Evolutionary conservation across 2,888 invertebrate species (phyloP).

Genomic region (Zaprionus lineosus): DNA sequence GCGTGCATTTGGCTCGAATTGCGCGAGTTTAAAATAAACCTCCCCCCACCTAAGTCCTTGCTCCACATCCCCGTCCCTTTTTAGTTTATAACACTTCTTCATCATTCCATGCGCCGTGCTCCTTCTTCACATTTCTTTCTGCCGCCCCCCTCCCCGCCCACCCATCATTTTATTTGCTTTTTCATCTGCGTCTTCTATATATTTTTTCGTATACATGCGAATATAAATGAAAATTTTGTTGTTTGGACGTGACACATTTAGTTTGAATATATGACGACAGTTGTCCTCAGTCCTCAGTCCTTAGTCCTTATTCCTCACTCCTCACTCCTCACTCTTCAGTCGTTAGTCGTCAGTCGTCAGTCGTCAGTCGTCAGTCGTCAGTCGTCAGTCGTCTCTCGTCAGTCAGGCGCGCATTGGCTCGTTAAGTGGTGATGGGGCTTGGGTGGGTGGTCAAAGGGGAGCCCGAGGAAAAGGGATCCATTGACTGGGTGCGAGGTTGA

Average conservation of each 20-base stretch:
- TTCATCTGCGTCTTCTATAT: constrained; percentile 1
- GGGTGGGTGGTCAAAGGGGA: neutral
- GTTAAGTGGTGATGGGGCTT: constrained; percentile 32
- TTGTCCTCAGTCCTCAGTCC: constrained; percentile 39
- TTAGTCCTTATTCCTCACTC: constrained; percentile 11
- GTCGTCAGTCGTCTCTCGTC: constrained; percentile 39
- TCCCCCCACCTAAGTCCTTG: constrained; percentile 25
- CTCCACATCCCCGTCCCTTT: constrained; percentile 5
- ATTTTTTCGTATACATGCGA: constrained; percentile 54
- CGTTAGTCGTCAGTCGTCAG: constrained; percentile 53
- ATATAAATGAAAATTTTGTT: constrained; percentile 80
- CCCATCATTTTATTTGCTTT: constrained; percentile 3
- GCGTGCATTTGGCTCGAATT: constrained; percentile 61
- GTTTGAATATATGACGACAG: constrained; percentile 73
- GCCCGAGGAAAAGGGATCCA: neutral
- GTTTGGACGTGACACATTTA: constrained; percentile 78
- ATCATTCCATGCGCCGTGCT: constrained; percentile 5
- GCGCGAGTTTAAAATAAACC: constrained; percentile 70
- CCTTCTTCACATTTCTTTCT: constrained; percentile 5
- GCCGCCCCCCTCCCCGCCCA: constrained; percentile 17
- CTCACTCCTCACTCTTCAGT: constrained; percentile 53
- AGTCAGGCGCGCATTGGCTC: constrained; percentile 67
- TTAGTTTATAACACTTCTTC: constrained; percentile 46
- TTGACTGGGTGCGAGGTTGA: constrained; percentile 7
- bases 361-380: constrained; percentile 9